Base-by-base conservation (phyloP, 1,140 invertebrate species). In the Diachasma alloeum region DNA sequence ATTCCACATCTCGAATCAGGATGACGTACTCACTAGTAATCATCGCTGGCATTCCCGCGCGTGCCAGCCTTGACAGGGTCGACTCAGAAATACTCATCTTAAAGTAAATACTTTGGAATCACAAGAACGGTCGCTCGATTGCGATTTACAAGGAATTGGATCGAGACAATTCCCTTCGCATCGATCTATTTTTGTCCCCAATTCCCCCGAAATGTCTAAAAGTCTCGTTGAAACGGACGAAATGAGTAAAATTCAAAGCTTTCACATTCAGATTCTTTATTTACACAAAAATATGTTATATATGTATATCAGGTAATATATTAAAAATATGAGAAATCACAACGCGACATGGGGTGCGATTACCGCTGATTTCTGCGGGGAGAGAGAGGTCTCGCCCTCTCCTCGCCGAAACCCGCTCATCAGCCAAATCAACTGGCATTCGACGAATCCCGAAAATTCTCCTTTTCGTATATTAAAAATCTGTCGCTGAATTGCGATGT, bases 261-360 rank as follows among this genome's bases (percentile, higher is more conserved):
- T 63, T 63, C 24, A 63, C 59, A 26, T 63, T 63, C 22, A 63
- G 19, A 46, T 48, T 17, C 69, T 71, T 44, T 44, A 71, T 44
- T 44, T 71, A 71, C 37, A 71, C 42, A 44, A 46, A 72, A 48
- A 44, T 46, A 44, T 44, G 37, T 46, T 72, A 72, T 46, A 53
- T 48, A 72, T 72, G 24, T 48, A 72, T 70, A 70, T 76, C 53
- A 53, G 44, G 72, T 77, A 72, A 77, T 77, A 59, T 11, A 53
- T 24, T 48, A 72, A 72, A 71, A 72, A 72, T 72, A 72, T 46
- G 44, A 44, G 70, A 72, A 46, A 72, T 72, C 70, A 72, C 70
- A 44, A 72, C 48, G 70, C 70, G 46, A 48, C 42, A 72, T 19
- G 48, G 6, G 10, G 48, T 46, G n/a, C 42, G 6, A 72, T 72